A percentile compares a stretch with the other conserved stretches of the same genome.
These are phyloP conservation scores for Chrysochloris asiatica DNA, from an alignment of 2,113 vertebrate genomes.

Conservation along the genomic window DNA sequence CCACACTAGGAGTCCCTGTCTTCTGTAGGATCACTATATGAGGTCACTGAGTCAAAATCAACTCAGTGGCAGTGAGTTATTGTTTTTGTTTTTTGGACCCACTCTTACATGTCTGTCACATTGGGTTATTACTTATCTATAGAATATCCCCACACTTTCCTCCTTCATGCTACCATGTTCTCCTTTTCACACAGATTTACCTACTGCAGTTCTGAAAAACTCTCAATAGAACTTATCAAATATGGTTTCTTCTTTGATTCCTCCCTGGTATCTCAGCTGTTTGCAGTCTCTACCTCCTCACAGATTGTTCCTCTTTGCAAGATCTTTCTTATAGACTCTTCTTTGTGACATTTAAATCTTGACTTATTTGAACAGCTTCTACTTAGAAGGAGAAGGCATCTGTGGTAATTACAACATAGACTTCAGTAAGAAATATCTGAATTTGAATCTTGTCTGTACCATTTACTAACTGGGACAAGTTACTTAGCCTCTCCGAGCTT, in stretches of 20 bases:
- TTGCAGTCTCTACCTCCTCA: not conserved
- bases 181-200: not conserved
- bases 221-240: not conserved
- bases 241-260: not conserved
- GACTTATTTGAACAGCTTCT: not conserved
- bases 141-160: rapidly evolving
- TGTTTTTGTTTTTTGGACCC: too few species aligned
- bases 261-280: not conserved
- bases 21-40: too few species aligned
- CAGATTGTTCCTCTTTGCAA: not conserved
- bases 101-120: too few species aligned
- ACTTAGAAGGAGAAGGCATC: not conserved
- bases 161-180: not conserved
- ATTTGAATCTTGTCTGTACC: not conserved
- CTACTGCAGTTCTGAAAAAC: not conserved
- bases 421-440: not conserved
- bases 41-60: too few species aligned
- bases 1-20: too few species aligned
- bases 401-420: not conserved
- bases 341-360: not conserved
- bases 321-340: not conserved
- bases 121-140: not conserved
- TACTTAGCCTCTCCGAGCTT: not conserved
- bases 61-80: too few species aligned
- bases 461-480: not conserved